Conservation (phyloP, 2,113 vertebrate genomes). For the Heterocephalus glaber region DNA sequence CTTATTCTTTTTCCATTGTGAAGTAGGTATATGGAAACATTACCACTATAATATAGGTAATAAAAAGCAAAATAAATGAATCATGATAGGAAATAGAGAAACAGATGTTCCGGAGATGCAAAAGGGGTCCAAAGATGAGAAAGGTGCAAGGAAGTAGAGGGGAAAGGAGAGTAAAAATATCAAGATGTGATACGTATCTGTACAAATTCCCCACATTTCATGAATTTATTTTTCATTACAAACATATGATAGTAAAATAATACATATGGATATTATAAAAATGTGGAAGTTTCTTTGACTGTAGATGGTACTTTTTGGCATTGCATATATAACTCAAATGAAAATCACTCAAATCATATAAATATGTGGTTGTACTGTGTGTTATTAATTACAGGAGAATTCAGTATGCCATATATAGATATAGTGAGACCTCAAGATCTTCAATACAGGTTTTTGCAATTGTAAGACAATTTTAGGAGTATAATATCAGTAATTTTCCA, state of each 20-base stretch:
- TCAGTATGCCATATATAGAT: neutral
- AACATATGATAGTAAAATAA: neutral
- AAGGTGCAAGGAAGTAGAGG: neutral
- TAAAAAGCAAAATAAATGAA: neutral
- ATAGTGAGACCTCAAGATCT: neutral
- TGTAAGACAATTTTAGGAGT: neutral
- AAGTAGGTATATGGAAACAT: neutral
- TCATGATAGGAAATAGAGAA: neutral
- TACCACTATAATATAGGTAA: neutral
- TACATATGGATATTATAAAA: neutral
- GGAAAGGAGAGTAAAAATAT: neutral
- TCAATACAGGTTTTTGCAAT: neutral
- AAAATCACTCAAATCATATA: neutral
- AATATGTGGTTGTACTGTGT: no score
- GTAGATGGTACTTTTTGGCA: neutral
- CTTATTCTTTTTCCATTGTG: slow-evolving; percentile 17
- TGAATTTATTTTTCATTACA: neutral
- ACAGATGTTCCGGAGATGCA: neutral
- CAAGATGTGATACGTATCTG: neutral
- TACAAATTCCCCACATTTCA: neutral
- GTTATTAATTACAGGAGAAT: neutral
- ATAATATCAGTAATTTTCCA: neutral
- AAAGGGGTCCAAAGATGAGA: neutral
- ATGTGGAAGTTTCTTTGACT: neutral
- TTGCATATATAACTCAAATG: neutral